Base-by-base conservation (phyloP, 2,888 invertebrate genomes). In the Tillus elongatus region DNA sequence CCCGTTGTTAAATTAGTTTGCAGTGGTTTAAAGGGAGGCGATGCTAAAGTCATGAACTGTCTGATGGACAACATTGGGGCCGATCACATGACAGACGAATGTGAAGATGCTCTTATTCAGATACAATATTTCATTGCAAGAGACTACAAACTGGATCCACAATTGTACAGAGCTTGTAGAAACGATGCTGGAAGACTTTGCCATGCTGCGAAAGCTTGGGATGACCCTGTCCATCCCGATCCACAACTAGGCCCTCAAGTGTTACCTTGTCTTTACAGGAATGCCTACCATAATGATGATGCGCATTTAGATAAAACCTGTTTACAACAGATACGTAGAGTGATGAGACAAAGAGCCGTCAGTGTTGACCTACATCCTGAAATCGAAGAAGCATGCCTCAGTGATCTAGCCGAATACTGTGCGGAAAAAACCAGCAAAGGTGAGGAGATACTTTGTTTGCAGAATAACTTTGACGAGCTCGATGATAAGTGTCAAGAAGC, bases 91-190 rank as follows among this genome's bases (percentile, higher is more conserved):
- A 82, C 77, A 1, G 76, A 78, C 40, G 81, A 84, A 10, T 98
- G 98, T 70, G 91, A 93, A 69, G 78, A 83, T 44, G 85, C 91
- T 4, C 70, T 98, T 29, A 71, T 97, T 40, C 91, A 96, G 66
- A 91, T 98, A 54, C 95, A 98, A 60, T 98, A 95, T 65, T 98
- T 98, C 66, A 79, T 97, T 43, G 87, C 92, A 0, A 76, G 98
- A 52, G 90, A 97, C 67, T 98, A 91, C 61, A 90, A 87, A 54
- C 68, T 95, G 31, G 93, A 95, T 64, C 86, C 91, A 0, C 82
- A 82, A 50, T 67, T 98, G 29, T 97, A 89, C 59, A 77, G 79
- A 56, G 81, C 83, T 15, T 98, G 97, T 59, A 84, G 80, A 53
- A 75, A 78, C 44, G 95, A 96, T 68, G 95, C 96, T 2, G 73